Evolutionary conservation across 2,888 invertebrate species (phyloP), one percentile per base, ranked within the genome.

Genomic region (Phasia obesa): DNA sequence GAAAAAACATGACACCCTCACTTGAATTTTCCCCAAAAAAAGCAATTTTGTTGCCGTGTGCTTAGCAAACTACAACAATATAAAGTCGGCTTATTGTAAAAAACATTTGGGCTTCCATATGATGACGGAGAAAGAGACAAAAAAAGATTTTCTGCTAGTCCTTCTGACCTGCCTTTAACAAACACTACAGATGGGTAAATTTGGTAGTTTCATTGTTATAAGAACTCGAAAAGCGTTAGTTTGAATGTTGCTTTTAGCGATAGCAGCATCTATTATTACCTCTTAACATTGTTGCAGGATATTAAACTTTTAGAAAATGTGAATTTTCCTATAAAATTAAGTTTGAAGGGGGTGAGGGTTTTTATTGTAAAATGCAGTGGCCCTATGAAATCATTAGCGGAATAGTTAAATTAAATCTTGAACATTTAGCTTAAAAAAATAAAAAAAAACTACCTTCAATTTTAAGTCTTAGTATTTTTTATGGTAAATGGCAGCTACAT

Each of bases 31-130:
- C 13, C 25, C 17, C 4, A 13, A 51, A 67, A 21, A 21, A 62
- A 25, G 55, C 57, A 65, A 79, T 65, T 64, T 71, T 79, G 59
- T 79, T 79, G 59, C 73, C 71, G 57, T 44, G 31, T 44, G 59
- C 78, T 73, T 71, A 73, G 65, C 27, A 51, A 76, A 42, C 57
- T 49, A 60, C 49, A 59, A 73, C 71, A 79, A 65, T 47, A 57
- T 42, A 53, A 59, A 57, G 49, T 79, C 71, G 65, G 65, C 59
- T 79, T 79, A 71, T 73, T 79, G 65, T 78, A 6, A 4, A 6
- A 27, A 35, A 49, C 23, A 42, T 49, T 70, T 64, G 25, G 35
- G 11, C 42, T 62, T 42, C 19, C 47, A 3, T 59, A 27, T 38
- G 25, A 23, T 47, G 17, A 11, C 9, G 47, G 15, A 55, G 35